Conservation (phyloP, 2,113 vertebrate genomes). For the Aepyceros melampus region DNA sequence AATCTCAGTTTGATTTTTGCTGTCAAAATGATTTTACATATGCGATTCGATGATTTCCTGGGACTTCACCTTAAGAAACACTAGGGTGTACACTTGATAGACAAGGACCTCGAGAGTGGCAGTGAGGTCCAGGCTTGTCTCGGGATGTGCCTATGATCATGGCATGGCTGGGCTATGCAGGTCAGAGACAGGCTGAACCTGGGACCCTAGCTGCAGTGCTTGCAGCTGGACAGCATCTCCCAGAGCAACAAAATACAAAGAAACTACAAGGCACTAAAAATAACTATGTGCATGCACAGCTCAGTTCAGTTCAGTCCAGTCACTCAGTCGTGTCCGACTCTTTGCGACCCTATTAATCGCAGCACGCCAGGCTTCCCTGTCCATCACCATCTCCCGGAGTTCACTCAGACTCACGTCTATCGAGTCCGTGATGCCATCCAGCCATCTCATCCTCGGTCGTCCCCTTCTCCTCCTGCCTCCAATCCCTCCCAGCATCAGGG, state of each 20-base stretch:
- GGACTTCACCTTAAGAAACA: neutral
- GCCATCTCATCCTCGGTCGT: too few relatives aligned
- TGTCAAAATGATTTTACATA: neutral
- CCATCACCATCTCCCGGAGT: too few relatives aligned
- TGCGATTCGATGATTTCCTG: neutral
- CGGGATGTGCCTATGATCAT: accelerated
- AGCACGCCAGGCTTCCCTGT: too few relatives aligned
- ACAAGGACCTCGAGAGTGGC: neutral
- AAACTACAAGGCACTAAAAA: neutral
- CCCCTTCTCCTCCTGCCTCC: too few relatives aligned
- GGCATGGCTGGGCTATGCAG: accelerated
- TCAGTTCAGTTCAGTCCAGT: too few relatives aligned
- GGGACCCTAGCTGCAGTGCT: neutral
- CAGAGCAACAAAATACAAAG: neutral
- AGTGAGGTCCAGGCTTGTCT: accelerated
- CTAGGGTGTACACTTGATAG: neutral
- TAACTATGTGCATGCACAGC: neutral
- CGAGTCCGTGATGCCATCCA: too few relatives aligned
- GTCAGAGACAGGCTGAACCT: neutral
- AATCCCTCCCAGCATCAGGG: too few relatives aligned
- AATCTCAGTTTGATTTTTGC: neutral
- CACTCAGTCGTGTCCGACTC: too few relatives aligned
- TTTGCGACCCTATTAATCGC: too few relatives aligned
- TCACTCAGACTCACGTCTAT: too few relatives aligned
- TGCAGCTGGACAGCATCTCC: neutral